Evolutionary conservation across 2,113 vertebrate genomes (phyloP), one percentile per base, ranked within the genome.

Genomic region (Monopterus albus): DNA sequence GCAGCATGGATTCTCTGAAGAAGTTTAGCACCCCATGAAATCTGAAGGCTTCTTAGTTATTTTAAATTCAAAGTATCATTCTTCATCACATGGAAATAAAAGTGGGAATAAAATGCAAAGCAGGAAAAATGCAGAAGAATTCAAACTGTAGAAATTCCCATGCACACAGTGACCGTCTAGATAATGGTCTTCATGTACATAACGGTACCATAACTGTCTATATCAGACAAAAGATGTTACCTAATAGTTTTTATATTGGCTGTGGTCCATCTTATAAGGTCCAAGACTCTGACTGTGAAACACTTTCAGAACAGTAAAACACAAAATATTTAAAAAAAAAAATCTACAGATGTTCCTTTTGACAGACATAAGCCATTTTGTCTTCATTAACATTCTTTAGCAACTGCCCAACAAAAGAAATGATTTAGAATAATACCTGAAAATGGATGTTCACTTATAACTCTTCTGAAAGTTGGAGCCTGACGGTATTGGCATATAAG

Each of bases 1-100:
- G 56, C 26, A 26, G 55, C 45, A 50, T 33, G 33, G 61, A 65
- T 68, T 75, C 77, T 79, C 66, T 74, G 36, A 67, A 78, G 57
- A 58, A 67, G 33, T 76, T 68, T 51, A 38, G 60, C 57, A 43
- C 11, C 5, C 64, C 26, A 29, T 59, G 31, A 77, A 58, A 83
- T 40, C 26, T 50, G n/a, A 40, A 56, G 75, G 9, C 10, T 76
- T 79, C 38, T 77, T 53, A 18, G 15, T 47, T 68, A 53, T 64
- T 42, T 71, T 59, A 39, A 39, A 31, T 47, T 42, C n/a, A 18
- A 4, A 52, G 18, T 36, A 21, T 20, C 65, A 52, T 31, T 40
- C 17, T 58, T 43, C 35, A 28, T 47, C 2, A 17, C 35, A 26
- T 55, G 17, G 18, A 45, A 55, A 47, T 58, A 46, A 38, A 52